Evolutionary conservation across 2,797 vertebrate species (phyloP).

Genomic region (Myoxocephalus aenaeus): DNA sequence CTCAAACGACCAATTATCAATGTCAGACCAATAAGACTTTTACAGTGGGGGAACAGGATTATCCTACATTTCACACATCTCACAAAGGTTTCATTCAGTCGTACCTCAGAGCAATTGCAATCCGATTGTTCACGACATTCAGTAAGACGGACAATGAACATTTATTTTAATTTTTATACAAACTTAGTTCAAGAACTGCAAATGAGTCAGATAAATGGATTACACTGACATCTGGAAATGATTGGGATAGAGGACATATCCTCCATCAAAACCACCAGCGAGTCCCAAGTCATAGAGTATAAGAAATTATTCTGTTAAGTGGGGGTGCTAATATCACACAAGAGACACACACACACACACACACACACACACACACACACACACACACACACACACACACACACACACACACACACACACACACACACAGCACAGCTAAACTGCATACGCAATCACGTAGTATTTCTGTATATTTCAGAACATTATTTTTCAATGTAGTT

Average conservation of each 20-base stretch:
- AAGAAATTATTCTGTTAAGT: constrained; percentile 33
- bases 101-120: background rate
- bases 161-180: constrained; percentile 9
- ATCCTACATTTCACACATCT: constrained; percentile 28
- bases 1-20: constrained; percentile 24
- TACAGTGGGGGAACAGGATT: constrained; percentile 17
- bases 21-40: constrained; percentile 28
- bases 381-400: constrained; percentile 2
- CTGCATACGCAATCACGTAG: background rate
- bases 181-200: constrained; percentile 36
- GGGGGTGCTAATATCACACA: constrained; percentile 36
- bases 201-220: constrained; percentile 44
- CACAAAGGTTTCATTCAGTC: constrained; percentile 14
- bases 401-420: no score
- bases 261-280: constrained; percentile 38
- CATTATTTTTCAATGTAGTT: constrained; percentile 15
- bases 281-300: constrained; percentile 24
- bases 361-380: background rate
- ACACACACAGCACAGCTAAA: no score
- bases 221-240: constrained; percentile 26
- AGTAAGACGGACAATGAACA: constrained; percentile 1
- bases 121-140: background rate
- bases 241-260: constrained; percentile 33
- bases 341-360: background rate
- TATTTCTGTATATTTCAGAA: constrained; percentile 4